Evolutionary conservation across 1,140 invertebrate species (phyloP).

Genomic region (Battus philenor): DNA sequence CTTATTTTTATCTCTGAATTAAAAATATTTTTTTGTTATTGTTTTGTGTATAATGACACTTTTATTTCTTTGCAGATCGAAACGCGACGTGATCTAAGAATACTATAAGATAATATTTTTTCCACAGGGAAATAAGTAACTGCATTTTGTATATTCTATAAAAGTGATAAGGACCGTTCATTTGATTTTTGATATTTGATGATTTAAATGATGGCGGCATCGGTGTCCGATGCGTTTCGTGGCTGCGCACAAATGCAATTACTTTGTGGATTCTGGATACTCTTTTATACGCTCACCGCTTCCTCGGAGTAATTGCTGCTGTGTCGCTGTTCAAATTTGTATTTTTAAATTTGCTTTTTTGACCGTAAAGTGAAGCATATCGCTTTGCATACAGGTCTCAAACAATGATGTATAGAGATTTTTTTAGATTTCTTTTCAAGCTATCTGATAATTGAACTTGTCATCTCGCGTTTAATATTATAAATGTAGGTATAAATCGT

Average conservation of each 20-base stretch:
- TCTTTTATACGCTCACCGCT: conserved; percentile 73
- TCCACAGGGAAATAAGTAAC: conserved; percentile 77
- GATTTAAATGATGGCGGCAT: conserved; percentile 69
- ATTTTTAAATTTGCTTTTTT: conserved; percentile 67
- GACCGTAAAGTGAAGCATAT: conserved; percentile 57
- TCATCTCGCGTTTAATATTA: conserved; percentile 28
- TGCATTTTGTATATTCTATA: conserved; percentile 78
- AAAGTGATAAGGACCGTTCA: conserved; percentile 75
- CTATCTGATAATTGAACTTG: conserved; percentile 43
- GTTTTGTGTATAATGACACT: conserved; percentile 3
- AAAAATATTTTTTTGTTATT: background rate
- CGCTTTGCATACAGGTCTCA: conserved; percentile 61
- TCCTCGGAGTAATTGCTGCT: conserved; percentile 66
- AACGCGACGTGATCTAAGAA: conserved; percentile 76
- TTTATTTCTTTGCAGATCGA: conserved; percentile 63
- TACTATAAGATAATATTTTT: conserved; percentile 77
- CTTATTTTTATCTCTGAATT: background rate
- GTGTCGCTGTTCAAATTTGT: conserved; percentile 57
- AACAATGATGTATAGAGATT: conserved; percentile 73
- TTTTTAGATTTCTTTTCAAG: conserved; percentile 72
- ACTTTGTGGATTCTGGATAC: conserved; percentile 67
- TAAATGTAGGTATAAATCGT: conserved; percentile 23
- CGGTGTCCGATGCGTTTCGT: conserved; percentile 64
- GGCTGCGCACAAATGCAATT: conserved; percentile 58
- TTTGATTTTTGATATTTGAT: conserved; percentile 75